These are phyloP conservation scores for Lycaena phlaeas DNA, from an alignment of 2,888 invertebrate genomes.

Conservation along the genomic window DNA sequence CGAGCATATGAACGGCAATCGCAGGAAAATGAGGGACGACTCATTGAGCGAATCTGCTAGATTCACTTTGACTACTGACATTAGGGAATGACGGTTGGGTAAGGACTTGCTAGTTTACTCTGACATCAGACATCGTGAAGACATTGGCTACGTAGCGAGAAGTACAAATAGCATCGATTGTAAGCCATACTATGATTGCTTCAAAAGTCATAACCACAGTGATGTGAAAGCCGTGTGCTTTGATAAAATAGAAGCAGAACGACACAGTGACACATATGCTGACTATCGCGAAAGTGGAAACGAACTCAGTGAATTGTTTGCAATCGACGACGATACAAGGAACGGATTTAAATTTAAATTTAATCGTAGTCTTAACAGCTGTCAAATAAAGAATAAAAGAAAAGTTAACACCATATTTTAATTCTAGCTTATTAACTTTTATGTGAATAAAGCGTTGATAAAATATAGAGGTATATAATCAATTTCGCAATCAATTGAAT, in stretches of 20 bases:
- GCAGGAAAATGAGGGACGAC: conserved; percentile 50
- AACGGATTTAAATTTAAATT: conserved; percentile 55
- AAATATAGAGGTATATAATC: too few species aligned
- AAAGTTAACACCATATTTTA: conserved; percentile 38
- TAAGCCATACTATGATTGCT: conserved; percentile 63
- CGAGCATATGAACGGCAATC: conserved; percentile 55
- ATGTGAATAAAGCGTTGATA: too few species aligned
- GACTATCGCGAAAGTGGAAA: conserved; percentile 44
- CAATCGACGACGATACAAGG: conserved; percentile 34
- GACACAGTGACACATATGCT: conserved; percentile 49
- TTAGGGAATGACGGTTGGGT: conserved; percentile 55
- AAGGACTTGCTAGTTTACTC: conserved; percentile 34
- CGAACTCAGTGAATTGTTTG: conserved; percentile 35
- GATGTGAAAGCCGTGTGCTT: conserved; percentile 20
- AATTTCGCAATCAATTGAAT: too few species aligned
- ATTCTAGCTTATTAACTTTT: too few species aligned
- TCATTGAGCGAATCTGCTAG: conserved; percentile 56
- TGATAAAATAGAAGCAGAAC: conserved; percentile 32
- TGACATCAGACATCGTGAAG: conserved; percentile 33
- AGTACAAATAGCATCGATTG: conserved; percentile 60
- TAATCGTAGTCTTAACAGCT: conserved; percentile 59
- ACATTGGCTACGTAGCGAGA: conserved; percentile 44
- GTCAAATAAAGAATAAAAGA: conserved; percentile 49
- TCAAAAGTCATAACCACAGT: conserved; percentile 34
- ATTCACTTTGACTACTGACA: conserved; percentile 54